Evolutionary conservation across 2,888 invertebrate genomes (phyloP).

Genomic region (Ichneumoninae sp.): DNA sequence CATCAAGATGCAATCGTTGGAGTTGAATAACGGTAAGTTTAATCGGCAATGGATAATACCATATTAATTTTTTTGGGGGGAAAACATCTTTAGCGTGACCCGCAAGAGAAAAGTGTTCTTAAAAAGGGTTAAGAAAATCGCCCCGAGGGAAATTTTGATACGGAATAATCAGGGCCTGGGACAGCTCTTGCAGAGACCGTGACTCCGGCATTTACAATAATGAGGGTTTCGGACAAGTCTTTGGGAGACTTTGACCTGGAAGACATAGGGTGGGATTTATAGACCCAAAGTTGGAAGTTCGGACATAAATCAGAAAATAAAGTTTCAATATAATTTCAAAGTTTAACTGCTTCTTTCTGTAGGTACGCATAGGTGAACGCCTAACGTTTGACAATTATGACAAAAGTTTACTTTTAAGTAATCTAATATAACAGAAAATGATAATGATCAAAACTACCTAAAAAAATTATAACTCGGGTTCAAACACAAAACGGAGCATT

Average conservation of each 20-base stretch:
- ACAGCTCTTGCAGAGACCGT: too few relatives aligned
- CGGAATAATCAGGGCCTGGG: background rate
- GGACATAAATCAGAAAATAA: background rate
- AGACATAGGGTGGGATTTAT: background rate
- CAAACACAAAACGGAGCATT: background rate
- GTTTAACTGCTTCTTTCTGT: too few relatives aligned
- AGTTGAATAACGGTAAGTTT: slow-evolving; percentile 86
- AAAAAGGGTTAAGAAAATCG: background rate
- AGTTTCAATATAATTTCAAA: background rate
- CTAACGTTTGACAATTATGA: too few relatives aligned
- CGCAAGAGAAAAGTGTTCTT: background rate
- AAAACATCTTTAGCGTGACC: background rate
- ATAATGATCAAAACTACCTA: background rate
- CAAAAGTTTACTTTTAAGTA: background rate
- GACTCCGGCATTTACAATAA: background rate
- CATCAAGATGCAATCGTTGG: slow-evolving; percentile 88
- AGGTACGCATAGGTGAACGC: too few relatives aligned
- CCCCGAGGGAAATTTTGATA: background rate
- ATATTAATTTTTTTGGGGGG: background rate
- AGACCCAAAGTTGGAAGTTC: background rate
- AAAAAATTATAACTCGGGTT: background rate
- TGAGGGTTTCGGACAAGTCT: background rate
- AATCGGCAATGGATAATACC: background rate
- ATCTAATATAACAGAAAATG: background rate
- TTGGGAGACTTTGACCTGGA: background rate